phyloP scores from a whole-genome alignment of 2,888 invertebrate genomes.

The Melanotus villosus region DNA sequence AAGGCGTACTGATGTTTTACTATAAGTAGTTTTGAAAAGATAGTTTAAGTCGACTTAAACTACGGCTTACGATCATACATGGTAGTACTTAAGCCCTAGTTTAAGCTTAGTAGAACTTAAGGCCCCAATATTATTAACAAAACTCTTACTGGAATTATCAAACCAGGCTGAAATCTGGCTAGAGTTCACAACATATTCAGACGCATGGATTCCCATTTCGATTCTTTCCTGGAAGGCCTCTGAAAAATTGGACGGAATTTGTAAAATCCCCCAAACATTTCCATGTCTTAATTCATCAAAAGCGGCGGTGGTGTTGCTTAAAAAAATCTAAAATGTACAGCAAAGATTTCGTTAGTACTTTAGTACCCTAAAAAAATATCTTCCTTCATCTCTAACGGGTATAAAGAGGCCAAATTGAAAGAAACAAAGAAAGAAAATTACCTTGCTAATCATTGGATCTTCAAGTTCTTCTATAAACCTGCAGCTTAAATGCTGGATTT shows the following conservation, averaged over 20 bases:
- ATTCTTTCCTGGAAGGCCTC: constrained; percentile 73
- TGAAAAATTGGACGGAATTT: constrained; percentile 83
- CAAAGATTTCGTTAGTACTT: background rate
- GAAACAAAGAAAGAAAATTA: no score
- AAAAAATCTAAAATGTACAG: constrained; percentile 67
- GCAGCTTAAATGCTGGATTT: constrained; percentile 74
- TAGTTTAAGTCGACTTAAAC: no score
- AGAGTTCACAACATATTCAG: constrained; percentile 70
- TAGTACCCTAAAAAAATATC: no score
- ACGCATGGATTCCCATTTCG: constrained; percentile 73
- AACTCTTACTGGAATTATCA: constrained; percentile 80
- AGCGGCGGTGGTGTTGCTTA: constrained; percentile 71
- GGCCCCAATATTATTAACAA: no score
- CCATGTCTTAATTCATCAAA: constrained; percentile 71
- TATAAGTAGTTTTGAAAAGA: no score
- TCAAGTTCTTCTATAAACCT: constrained; percentile 74
- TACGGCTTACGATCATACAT: no score
- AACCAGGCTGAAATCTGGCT: constrained; percentile 80
- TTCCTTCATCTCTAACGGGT: no score
- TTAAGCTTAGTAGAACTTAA: no score
- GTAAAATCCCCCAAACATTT: constrained; percentile 75
- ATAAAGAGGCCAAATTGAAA: no score
- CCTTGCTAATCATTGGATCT: constrained; percentile 71
- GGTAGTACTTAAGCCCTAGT: no score
- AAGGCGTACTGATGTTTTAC: no score